Base-by-base conservation (phyloP, 2,888 invertebrate genomes). In the Diarsia dahlii region DNA sequence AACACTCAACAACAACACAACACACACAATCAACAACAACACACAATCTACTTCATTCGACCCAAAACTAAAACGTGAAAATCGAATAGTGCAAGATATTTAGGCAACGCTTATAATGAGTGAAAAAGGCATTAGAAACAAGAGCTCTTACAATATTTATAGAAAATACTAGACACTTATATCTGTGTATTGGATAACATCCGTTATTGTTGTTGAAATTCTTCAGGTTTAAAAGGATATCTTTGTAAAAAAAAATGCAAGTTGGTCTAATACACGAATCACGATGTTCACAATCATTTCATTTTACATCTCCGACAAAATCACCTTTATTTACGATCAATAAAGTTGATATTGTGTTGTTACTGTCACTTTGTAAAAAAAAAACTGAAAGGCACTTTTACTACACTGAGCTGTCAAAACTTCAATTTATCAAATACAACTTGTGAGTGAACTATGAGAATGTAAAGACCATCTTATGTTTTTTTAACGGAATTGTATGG, bases 101-200 rank as follows among this genome's bases (percentile, higher is more conserved):
- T 58, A 28, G 9, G 28, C n/a, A 58, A 28, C 1, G 9, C 28
- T 18, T 58, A 28, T 15, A 18, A 9, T 58, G 3, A 58, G 58
- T 58, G 28, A 28, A 58, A 58, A 15, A 58, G 28, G 8, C 63
- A 63, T 63, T 46, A 54, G 20, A 56, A 60, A 60, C 70, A 79
- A 65, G 65, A 71, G 56, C 64, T 83, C 66, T 78, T 71, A 73
- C 58, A 54, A 39, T 78, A 20, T 62, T 69, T 48, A 48, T 34
- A 72, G 34, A 82, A 56, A 66, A 65, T 77, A 72, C 68, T 65
- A 34, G 50, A 54, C 58, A 65, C 34, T 60, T 62, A 54, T 60
- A 6, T 58, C 9, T 75, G n/a, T 28, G 28, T 46, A 46, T 50
- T 34, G 34, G 52, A 68, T 68, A 73, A 73, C 20, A 71, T 34